Evolutionary conservation across 2,888 invertebrate genomes (phyloP), one percentile per base, ranked within the genome.

Genomic region (Eupithecia pulchellata): DNA sequence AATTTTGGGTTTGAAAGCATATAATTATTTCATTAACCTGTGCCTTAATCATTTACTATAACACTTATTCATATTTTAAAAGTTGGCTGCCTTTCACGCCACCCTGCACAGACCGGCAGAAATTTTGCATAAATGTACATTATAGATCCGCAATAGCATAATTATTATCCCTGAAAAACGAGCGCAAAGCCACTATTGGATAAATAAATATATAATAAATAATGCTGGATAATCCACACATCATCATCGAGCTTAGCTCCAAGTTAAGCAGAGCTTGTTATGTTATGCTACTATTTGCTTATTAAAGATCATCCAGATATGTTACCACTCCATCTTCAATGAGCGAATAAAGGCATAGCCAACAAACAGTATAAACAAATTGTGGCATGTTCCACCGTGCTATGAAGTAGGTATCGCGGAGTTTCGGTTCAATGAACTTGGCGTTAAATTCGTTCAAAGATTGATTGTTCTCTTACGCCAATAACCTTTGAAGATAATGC

Each of bases 361-460:
- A 30, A 58, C n/a, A 58, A 30, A 58, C 29, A 30, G 17, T 13
- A 57, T 8, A 66, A 42, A 62, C 67, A 69, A 70, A 75, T 64
- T 64, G 69, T 55, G 62, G 68, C 65, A 68, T 81, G 74, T 78
- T 82, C 74, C 58, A 66, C 66, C 76, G 36, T n/a, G n/a, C 72
- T 76, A 76, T 79, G 80, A 78, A 78, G 68, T 77, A 77, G 75
- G 76, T 78, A 78, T 79, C 69, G 64, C 69, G 57, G 63, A 74
- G 66, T 58, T 64, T 70, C 77, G 75, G 81, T 81, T 80, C 81
- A 84, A 64, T 81, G 79, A 83, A 80, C 84, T 69, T 71, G 61
- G 77, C 77, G 76, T 79, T 74, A 83, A 81, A 83, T 82, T 81
- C 78, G 75, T 75, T 73, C 73, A 66, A 80, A 83, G 82, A 84